Percentiles rank a stretch among this genome's conserved stretches.
Conservation (phyloP, 2,113 vertebrate species). For the Caloenas nicobarica region DNA sequence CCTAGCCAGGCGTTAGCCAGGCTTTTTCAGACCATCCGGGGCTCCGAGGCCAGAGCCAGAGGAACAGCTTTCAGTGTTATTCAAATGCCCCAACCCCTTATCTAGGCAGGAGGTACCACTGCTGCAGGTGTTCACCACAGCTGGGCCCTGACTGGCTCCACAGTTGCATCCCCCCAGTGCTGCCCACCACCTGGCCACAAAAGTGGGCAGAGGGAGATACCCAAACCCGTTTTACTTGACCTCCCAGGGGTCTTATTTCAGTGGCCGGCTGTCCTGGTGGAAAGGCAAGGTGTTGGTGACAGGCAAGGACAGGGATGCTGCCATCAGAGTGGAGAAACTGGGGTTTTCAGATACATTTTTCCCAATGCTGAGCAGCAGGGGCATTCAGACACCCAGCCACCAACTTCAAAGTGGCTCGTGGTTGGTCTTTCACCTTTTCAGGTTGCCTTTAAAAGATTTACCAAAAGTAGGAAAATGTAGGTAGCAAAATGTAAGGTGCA, state of each 20-base stretch:
- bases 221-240: not conserved
- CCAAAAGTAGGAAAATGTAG: conserved; percentile 12
- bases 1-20: not conserved
- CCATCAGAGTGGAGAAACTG: not conserved
- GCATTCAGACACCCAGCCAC: not conserved
- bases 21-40: not conserved
- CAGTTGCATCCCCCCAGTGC: too few species aligned
- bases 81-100: rapidly evolving
- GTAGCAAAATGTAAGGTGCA: conserved; percentile 28
- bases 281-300: not conserved
- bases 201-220: not conserved
- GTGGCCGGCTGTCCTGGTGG: not conserved
- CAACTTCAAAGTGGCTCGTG: not conserved
- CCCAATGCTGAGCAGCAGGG: not conserved
- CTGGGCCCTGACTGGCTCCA: not conserved
- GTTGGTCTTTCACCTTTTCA: not conserved
- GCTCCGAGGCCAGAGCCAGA: not conserved
- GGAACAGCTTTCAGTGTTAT: not conserved
- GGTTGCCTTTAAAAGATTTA: conserved; percentile 30
- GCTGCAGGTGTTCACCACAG: not conserved
- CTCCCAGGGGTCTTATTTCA: not conserved
- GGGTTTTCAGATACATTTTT: not conserved
- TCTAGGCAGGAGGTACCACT: not conserved
- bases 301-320: not conserved
- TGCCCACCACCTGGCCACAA: not conserved